Conservation (phyloP, 2,113 vertebrate species). For the Psittacus erithacus region DNA sequence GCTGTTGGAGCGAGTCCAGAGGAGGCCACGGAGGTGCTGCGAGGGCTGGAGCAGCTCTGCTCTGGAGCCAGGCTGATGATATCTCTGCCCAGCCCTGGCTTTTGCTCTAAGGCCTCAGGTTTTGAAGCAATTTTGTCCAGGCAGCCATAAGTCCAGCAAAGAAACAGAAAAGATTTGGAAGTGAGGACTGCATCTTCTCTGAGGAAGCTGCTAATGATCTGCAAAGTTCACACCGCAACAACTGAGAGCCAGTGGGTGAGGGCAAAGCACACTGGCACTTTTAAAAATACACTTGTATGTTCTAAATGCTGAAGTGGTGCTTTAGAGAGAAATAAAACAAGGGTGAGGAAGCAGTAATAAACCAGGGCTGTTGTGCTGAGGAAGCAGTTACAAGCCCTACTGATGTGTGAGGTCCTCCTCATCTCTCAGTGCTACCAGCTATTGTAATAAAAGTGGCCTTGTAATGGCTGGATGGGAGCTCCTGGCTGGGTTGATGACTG, state of each 20-base stretch:
- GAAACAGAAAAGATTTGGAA: not conserved
- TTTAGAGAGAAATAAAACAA: slow-evolving; percentile 48
- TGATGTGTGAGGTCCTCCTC: not conserved
- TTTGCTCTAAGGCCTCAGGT: not conserved
- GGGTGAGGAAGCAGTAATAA: slow-evolving; percentile 21
- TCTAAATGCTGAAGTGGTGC: slow-evolving; percentile 29
- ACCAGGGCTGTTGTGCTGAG: not conserved
- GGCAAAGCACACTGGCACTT: not conserved
- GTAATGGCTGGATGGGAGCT: not conserved
- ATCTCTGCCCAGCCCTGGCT: not conserved
- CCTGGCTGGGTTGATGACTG: not conserved
- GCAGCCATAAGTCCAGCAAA: not conserved
- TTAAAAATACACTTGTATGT: slow-evolving; percentile 22
- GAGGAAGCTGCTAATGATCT: not conserved
- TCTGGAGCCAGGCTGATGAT: not conserved
- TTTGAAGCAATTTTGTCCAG: not conserved
- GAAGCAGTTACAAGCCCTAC: not conserved
- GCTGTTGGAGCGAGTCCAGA: not conserved
- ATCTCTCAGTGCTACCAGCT: not conserved
- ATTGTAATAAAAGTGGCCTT: not conserved
- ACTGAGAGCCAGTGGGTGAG: not conserved
- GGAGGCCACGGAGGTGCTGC: not conserved
- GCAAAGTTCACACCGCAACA: not conserved
- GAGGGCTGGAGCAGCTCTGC: not conserved
- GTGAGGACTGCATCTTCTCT: not conserved